Percentiles rank a stretch among this genome's conserved stretches.
Conservation (phyloP, 53 echinoderm and acorn worm species). For the Hippasteria phrygiana region DNA sequence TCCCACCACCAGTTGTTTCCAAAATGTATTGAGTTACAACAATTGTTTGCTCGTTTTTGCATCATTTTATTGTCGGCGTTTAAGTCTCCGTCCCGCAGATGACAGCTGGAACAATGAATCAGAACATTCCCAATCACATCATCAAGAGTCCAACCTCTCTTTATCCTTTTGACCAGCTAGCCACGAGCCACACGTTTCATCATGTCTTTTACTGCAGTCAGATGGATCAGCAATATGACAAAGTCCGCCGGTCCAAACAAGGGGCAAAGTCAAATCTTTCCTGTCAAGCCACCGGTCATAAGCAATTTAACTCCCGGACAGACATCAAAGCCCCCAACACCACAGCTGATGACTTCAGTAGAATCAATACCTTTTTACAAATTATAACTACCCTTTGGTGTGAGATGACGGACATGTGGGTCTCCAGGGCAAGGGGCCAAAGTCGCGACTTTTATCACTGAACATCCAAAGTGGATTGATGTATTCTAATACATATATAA, state of each 20-base stretch:
- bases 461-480: neutral
- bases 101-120: too few relatives aligned
- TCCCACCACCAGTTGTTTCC: too few relatives aligned
- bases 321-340: neutral
- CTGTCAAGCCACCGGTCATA: neutral
- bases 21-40: too few relatives aligned
- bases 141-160: too few relatives aligned
- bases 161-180: too few relatives aligned
- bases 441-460: constrained; percentile 5
- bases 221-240: neutral
- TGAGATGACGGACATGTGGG: neutral
- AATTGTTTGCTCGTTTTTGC: too few relatives aligned
- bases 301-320: neutral
- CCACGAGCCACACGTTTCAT: too few relatives aligned
- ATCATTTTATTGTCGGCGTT: too few relatives aligned
- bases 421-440: constrained; percentile 21
- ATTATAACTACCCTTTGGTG: neutral
- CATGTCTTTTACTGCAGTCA: too few relatives aligned
- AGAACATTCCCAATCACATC: too few relatives aligned
- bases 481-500: neutral
- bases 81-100: too few relatives aligned
- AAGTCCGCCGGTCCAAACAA: neutral
- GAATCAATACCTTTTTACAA: neutral
- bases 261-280: constrained; percentile 17
- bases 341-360: neutral